A percentile compares a stretch with the other conserved stretches of the same genome.
These are phyloP conservation scores for Noctua comes DNA, from an alignment of 2,888 invertebrate species.

Conservation along the genomic window DNA sequence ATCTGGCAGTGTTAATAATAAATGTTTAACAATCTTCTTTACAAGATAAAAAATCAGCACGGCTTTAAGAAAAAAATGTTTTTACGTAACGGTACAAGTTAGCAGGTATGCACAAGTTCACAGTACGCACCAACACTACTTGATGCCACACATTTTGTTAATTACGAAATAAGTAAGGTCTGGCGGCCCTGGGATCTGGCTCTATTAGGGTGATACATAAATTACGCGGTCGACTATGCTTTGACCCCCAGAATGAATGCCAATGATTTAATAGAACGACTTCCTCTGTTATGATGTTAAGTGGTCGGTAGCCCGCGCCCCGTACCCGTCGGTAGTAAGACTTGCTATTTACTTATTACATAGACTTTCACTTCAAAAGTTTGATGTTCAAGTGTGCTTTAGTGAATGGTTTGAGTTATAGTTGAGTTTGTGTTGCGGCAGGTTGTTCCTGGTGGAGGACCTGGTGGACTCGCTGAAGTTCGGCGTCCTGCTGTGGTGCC, in stretches of 20 bases:
- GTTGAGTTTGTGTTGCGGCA: slow-evolving; percentile 70
- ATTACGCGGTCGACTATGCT: background rate
- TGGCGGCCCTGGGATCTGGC: too few relatives aligned
- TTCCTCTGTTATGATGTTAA: background rate
- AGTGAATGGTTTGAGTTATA: background rate
- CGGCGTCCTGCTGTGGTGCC: slow-evolving; percentile 97
- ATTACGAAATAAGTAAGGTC: too few relatives aligned
- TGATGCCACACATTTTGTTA: too few relatives aligned
- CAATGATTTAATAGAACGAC: background rate
- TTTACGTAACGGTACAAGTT: too few relatives aligned
- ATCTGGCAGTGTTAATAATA: too few relatives aligned
- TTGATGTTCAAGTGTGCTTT: background rate
- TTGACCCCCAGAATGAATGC: background rate
- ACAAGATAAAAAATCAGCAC: too few relatives aligned
- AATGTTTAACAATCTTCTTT: too few relatives aligned
- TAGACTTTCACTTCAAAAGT: background rate
- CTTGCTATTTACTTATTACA: background rate
- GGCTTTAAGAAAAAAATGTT: too few relatives aligned
- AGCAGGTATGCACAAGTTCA: too few relatives aligned
- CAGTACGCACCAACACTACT: too few relatives aligned
- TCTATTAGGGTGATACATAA: too few relatives aligned
- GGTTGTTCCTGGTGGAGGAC: slow-evolving; percentile 99
- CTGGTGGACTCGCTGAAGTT: slow-evolving; percentile 99
- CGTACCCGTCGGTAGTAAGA: background rate
- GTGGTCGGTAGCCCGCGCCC: too few relatives aligned